phyloP scores from a whole-genome alignment of 2,888 invertebrate genomes.

The Kuschelorhynchus macadamiae region DNA sequence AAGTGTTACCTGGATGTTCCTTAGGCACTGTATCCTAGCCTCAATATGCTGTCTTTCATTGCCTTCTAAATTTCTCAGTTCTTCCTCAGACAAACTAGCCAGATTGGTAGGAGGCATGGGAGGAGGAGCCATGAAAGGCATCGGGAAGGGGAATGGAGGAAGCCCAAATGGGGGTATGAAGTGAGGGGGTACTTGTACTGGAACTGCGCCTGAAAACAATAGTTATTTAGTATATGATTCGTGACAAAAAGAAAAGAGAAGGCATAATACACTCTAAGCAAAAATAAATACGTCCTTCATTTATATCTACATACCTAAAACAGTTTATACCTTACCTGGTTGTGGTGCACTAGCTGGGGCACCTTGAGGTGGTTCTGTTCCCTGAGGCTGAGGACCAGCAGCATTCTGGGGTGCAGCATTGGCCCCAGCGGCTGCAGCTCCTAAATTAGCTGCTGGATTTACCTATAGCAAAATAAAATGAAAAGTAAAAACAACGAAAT shows the following conservation, averaged over 20 bases:
- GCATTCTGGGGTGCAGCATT: conserved; percentile 25
- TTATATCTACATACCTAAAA: too few relatives aligned
- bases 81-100: conserved; percentile 83
- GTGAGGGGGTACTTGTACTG: conserved; percentile 25
- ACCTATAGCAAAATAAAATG: conserved; percentile 8
- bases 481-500: not conserved
- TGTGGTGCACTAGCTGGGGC: conserved; percentile 58
- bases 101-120: conserved; percentile 85
- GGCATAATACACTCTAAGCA: too few relatives aligned
- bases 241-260: not conserved
- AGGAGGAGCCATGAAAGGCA: conserved; percentile 76
- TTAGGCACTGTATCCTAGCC: conserved; percentile 86
- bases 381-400: conserved; percentile 22
- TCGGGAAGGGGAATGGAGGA: conserved; percentile 72
- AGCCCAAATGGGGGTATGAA: conserved; percentile 56
- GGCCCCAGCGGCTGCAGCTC: conserved; percentile 62
- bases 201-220: not conserved
- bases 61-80: conserved; percentile 91
- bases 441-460: conserved; percentile 49
- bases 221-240: not conserved
- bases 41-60: conserved; percentile 89
- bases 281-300: too few relatives aligned
- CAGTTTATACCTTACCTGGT: conserved; percentile 1
- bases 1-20: conserved; percentile 74
- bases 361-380: not conserved